Evolutionary conservation across 2,797 vertebrate species (phyloP).

Genomic region (Chrysocyon brachyurus): DNA sequence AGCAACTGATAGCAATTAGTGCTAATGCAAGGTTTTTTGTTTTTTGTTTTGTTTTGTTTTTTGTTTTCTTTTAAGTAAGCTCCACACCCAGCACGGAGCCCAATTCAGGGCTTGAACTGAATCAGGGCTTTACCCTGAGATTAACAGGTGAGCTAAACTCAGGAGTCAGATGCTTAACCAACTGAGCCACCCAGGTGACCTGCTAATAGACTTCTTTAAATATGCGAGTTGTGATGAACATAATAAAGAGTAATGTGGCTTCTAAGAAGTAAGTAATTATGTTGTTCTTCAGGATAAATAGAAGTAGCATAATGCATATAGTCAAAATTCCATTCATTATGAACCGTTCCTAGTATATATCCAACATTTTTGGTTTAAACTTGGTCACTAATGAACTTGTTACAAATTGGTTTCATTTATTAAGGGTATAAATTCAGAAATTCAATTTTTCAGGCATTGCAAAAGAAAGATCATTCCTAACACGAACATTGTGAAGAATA

Average conservation of each 20-base stretch:
- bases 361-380: constrained; percentile 1
- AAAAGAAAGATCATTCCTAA: background rate
- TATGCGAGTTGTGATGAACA: background rate
- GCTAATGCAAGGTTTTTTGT: background rate
- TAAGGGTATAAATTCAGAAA: background rate
- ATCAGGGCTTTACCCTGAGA: background rate
- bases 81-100: background rate
- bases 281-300: background rate
- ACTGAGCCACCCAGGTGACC: background rate
- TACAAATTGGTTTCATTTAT: background rate
- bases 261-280: background rate
- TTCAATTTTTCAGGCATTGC: background rate
- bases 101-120: background rate
- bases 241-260: background rate
- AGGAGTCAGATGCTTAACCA: background rate
- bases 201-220: background rate
- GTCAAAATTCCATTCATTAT: background rate
- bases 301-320: background rate
- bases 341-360: background rate
- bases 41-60: background rate
- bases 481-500: background rate
- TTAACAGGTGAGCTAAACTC: background rate
- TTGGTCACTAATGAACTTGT: background rate
- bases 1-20: background rate
- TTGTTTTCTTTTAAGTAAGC: background rate